A percentile compares a stretch with the other conserved stretches of the same genome.
Evolutionary conservation across 2,888 invertebrate species (phyloP).

Genomic region (Brachynemurus nebulosus): DNA sequence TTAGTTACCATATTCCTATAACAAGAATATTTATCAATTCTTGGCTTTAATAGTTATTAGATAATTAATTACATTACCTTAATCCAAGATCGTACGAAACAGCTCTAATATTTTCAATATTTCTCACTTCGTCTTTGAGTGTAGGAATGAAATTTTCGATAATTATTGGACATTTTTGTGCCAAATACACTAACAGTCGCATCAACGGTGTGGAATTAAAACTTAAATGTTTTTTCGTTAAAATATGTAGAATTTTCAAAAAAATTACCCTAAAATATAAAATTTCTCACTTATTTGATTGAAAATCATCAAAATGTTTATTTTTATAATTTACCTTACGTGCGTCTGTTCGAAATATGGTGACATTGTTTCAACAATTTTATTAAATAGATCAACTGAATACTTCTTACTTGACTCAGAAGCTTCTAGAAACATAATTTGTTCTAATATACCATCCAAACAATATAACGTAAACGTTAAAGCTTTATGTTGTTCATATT

Average conservation of each 20-base stretch:
- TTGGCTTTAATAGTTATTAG: no score
- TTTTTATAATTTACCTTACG: slow-evolving; percentile 10
- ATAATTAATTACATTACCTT: no score
- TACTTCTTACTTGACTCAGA: slow-evolving; percentile 18
- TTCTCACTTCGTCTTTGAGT: slow-evolving; percentile 28
- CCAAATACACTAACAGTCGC: slow-evolving; percentile 27
- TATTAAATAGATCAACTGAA: slow-evolving; percentile 18
- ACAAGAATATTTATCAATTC: no score
- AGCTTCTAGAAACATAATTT: slow-evolving; percentile 24
- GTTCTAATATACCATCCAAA: slow-evolving; percentile 22
- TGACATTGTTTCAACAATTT: slow-evolving; percentile 10
- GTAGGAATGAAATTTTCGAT: slow-evolving; percentile 25
- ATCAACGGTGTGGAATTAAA: slow-evolving; percentile 31
- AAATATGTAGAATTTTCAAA: slow-evolving; percentile 19
- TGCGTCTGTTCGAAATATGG: slow-evolving; percentile 12
- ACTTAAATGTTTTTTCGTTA: slow-evolving; percentile 32
- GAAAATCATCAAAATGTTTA: neutral
- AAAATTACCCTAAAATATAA: neutral
- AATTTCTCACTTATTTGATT: neutral
- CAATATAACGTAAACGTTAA: slow-evolving; percentile 16
- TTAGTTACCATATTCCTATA: neutral
- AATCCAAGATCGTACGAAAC: slow-evolving; percentile 33
- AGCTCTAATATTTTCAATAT: slow-evolving; percentile 33
- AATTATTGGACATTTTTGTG: slow-evolving; percentile 26
- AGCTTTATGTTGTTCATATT: slow-evolving; percentile 17